Evolutionary conservation across 2,888 invertebrate genomes (phyloP), one percentile per base, ranked within the genome.

Genomic region (Morpho achilles): DNA sequence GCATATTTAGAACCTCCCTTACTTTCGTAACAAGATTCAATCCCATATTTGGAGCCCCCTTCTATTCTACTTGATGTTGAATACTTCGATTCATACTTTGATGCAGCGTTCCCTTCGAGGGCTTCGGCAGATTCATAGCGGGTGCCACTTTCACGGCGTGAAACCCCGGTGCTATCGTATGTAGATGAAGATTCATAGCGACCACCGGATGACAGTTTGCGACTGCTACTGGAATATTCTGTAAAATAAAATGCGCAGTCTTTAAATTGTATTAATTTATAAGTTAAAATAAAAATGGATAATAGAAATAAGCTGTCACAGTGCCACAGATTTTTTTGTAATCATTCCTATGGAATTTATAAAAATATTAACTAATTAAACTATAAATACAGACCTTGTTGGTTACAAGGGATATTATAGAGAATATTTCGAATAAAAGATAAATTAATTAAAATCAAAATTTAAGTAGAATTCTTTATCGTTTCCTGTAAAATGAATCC

Each of bases 151-250:
- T 89, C 87, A 23, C 87, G 85, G 7, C 89, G 84, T 1, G 86
- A 77, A 66, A 80, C 77, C 6, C 83, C 85, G 16, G 77, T 73
- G 51, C 78, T 80, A 42, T 85, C 85, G 43, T 79, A 71, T 9
- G 75, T 73, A 7, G 84, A 75, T 4, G 86, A 84, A 7, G 87
- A 82, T 63, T 89, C 89, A 56, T 86, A 84, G 60, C 86, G 86
- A 41, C 83, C 82, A 10, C 84, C 80, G 52, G 71, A 82, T 43
- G 85, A 83, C 65, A 77, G 55, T 62, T 82, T 84, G 59, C 85
- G 78, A 64, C 76, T 81, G 67, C 86, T 87, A 72, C 85, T 87
- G 77, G 87, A 84, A 73, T 87, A 88, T 71, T 91, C 80, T 84
- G 69, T 45, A 69, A 73, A 5, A 32, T 32, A 5, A 32, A 32